Evolutionary conservation across 2,888 invertebrate genomes (phyloP).

Genomic region (Drosophila paranaensis): DNA sequence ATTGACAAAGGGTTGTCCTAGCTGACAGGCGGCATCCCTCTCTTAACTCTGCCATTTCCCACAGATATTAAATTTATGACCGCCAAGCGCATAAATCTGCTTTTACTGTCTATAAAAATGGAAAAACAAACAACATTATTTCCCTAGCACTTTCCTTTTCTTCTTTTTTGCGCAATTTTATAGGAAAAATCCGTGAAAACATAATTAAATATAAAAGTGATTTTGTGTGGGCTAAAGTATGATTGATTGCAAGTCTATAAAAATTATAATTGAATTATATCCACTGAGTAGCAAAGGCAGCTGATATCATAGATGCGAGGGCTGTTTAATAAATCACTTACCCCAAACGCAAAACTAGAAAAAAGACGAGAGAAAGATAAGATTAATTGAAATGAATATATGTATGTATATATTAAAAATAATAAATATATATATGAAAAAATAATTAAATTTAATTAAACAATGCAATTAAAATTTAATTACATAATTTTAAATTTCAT

Average conservation of each 20-base stretch:
- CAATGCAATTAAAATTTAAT: not conserved
- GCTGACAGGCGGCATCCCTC: not conserved
- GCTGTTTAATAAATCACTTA: not conserved
- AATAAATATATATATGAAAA: not conserved
- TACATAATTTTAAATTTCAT: not conserved
- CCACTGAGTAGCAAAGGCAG: not conserved
- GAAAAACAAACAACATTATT: conserved; percentile 5
- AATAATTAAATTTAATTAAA: not conserved
- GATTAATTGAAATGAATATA: not conserved
- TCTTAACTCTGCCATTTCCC: not conserved
- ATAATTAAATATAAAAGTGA: not conserved
- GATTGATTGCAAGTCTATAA: conserved; percentile 3
- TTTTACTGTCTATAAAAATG: conserved; percentile 35
- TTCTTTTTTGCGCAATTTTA: conserved; percentile 1
- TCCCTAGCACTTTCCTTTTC: not conserved
- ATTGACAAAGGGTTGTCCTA: not conserved
- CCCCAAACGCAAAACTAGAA: not conserved
- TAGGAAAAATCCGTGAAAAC: not conserved
- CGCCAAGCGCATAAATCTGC: conserved; percentile 27
- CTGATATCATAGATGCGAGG: not conserved
- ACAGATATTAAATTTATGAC: conserved; percentile 33
- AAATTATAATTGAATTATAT: not conserved
- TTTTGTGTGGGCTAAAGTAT: conserved; percentile 1
- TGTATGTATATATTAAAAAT: not conserved
- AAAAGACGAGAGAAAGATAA: not conserved